phyloP scores from a whole-genome alignment of 2,113 vertebrate species.

The Geococcyx californianus region DNA sequence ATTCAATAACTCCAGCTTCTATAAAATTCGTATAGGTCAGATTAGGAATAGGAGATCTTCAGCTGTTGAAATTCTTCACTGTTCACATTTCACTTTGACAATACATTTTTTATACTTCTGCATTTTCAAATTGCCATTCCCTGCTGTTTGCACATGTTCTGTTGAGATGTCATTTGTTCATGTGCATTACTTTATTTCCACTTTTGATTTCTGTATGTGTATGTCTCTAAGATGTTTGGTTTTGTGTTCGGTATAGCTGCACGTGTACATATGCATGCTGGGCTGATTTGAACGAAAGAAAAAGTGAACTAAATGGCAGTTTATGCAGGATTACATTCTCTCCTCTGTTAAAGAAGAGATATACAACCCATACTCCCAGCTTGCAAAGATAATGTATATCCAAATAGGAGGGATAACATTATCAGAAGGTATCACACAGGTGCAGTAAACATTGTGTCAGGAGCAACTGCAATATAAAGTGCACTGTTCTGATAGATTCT shows the following conservation, averaged over 20 bases:
- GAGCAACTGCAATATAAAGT: neutral
- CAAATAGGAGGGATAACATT: conserved; percentile 43
- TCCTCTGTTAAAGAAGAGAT: neutral
- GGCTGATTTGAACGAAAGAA: conserved; percentile 13
- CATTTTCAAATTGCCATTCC: neutral
- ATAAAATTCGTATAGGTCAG: neutral
- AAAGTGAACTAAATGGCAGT: neutral
- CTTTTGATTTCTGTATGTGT: neutral
- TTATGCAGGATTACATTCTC: neutral
- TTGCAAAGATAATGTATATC: conserved; percentile 51
- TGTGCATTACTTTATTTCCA: neutral
- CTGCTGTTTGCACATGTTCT: neutral
- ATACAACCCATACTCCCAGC: neutral
- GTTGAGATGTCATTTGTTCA: neutral
- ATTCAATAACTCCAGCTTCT: neutral
- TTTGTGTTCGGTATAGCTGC: neutral
- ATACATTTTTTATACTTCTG: neutral
- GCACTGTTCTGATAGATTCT: neutral
- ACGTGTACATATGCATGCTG: conserved; percentile 45
- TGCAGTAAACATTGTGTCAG: conserved; percentile 53
- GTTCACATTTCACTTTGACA: neutral
- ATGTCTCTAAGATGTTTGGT: neutral
- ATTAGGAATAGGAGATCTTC: neutral
- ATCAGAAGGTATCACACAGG: conserved; percentile 61
- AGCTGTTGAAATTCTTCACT: neutral